Percentiles rank a stretch among this genome's conserved stretches.
phyloP scores from a whole-genome alignment of 2,797 vertebrate species.

The Chaetodon trifasciatus region DNA sequence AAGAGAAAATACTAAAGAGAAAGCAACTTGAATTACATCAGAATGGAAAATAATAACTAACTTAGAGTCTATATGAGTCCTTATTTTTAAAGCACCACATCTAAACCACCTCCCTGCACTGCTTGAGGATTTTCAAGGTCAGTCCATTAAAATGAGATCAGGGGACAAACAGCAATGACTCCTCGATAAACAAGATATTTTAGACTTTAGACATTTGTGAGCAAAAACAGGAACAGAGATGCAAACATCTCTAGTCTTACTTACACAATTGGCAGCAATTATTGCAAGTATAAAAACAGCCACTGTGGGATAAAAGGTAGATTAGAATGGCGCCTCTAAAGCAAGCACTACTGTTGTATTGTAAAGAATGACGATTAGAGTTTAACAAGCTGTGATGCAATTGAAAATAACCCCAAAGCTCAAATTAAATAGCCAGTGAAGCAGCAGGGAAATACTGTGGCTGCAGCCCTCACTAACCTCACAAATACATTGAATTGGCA shows the following conservation, averaged over 20 bases:
- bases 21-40: not conserved
- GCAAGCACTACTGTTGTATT: constrained; percentile 30
- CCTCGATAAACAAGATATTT: constrained; percentile 13
- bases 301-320: constrained; percentile 44
- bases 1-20: not conserved
- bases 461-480: constrained; percentile 32
- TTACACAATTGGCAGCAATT: constrained; percentile 15
- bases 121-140: constrained; percentile 50
- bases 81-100: constrained; percentile 14
- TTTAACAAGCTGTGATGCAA: constrained; percentile 70
- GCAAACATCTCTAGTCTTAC: constrained; percentile 27
- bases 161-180: constrained; percentile 36
- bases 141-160: constrained; percentile 35
- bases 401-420: constrained; percentile 61
- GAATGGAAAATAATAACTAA: constrained; percentile 12
- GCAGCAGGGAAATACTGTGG: constrained; percentile 34
- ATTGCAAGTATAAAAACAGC: constrained; percentile 30
- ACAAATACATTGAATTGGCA: constrained; percentile 37
- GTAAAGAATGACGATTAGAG: constrained; percentile 46
- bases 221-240: constrained; percentile 14
- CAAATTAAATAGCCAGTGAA: constrained; percentile 53
- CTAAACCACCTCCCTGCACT: not conserved
- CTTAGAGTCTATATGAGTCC: not conserved
- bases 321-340: constrained; percentile 41
- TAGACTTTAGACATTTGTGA: constrained; percentile 16